Evolutionary conservation across 2,888 invertebrate species (phyloP).

Genomic region (Rutpela maculata): DNA sequence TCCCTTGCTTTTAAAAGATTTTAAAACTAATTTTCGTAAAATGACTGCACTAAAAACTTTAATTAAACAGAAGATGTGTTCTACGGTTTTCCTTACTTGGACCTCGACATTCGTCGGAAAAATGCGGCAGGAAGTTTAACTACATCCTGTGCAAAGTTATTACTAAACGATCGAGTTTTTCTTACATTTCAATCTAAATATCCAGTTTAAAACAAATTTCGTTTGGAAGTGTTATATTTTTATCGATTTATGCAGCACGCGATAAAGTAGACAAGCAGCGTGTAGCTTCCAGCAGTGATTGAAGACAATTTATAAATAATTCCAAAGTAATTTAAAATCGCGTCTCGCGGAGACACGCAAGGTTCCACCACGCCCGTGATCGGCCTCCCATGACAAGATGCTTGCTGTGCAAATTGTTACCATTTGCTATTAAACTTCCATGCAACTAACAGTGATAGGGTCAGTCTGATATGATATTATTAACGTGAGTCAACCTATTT

Average conservation of each 20-base stretch:
- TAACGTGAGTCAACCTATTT: too few relatives aligned
- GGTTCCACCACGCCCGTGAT: conserved; percentile 32
- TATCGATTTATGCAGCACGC: conserved; percentile 39
- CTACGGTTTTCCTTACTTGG: too few relatives aligned
- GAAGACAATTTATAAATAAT: conserved; percentile 57
- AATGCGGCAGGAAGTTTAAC: neutral
- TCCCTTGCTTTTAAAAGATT: too few relatives aligned
- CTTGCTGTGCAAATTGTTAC: conserved; percentile 22
- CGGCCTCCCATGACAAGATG: conserved; percentile 21
- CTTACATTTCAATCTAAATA: conserved; percentile 6
- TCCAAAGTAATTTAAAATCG: conserved; percentile 51
- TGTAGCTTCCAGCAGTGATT: conserved; percentile 49
- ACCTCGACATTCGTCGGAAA: neutral
- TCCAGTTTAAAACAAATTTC: conserved; percentile 18
- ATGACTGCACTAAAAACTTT: too few relatives aligned
- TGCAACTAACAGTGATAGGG: neutral
- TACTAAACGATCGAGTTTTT: conserved; percentile 10
- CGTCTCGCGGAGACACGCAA: conserved; percentile 49
- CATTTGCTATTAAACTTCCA: neutral
- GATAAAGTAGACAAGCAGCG: conserved; percentile 45
- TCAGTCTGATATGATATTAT: neutral
- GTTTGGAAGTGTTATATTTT: conserved; percentile 24
- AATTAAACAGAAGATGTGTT: too few relatives aligned
- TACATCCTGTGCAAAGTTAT: neutral
- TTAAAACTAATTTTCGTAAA: too few relatives aligned